Base-by-base conservation (phyloP, 1,140 invertebrate species). In the Pseudomyrmex sp. region DNA sequence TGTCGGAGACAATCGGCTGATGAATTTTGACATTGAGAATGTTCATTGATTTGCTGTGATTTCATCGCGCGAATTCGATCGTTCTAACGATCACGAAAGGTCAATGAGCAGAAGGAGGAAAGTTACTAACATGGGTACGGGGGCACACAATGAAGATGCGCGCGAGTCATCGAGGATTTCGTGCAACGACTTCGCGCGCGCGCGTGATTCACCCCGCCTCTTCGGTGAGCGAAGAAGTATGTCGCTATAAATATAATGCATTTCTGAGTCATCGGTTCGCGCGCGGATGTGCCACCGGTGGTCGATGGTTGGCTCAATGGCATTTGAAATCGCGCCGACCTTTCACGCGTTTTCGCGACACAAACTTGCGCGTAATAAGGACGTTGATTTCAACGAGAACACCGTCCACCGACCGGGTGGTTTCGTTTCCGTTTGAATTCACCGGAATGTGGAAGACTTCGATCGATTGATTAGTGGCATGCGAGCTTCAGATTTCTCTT, bases 191-290 rank as follows among this genome's bases (percentile, higher is more conserved):
- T 35, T 35, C 63, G 13, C 18, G 26, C 9, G 26, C 9, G 35
- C n/a, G 76, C 66, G 44, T 80, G 76, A 80, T 80, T 80, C 76
- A 80, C 44, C 20, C 76, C 65, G 76, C 76, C 76, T 80, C 76
- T 70, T 70, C 54, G 13, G 20, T 48, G 76, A 48, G 15, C 13
- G 35, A 70, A 58, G 35, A 80, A 80, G 54, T 80, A 72, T 61
- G 76, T 54, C 66, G 66, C 76, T 80, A 80, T 80, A 80, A 80
- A 80, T 80, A 80, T 80, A 80, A 80, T 72, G 66, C 76, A 9
- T 61, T 70, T 48, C 66, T 72, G 76, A 80, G 76, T 80, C 76
- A 80, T 61, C 66, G 54, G 54, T 23, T 52, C 66, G 76, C 56
- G 76, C 76, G 66, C 35, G 35, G 35, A 80, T 68, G 44, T 80